Conservation (phyloP, 1,140 invertebrate genomes). For the Ceratosolen solmsi region DNA sequence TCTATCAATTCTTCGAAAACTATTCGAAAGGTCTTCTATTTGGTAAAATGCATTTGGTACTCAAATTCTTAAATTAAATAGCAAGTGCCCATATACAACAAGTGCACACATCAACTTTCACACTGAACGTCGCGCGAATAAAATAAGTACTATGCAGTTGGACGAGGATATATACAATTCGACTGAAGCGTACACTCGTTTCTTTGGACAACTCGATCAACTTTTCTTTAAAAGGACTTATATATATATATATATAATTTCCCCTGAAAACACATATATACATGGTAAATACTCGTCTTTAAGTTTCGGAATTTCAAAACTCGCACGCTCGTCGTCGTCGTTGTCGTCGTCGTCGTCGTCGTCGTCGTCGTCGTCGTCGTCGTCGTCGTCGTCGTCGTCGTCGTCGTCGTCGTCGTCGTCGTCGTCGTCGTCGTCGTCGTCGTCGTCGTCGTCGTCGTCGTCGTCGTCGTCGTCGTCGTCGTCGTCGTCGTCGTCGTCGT, state of each 20-base stretch:
- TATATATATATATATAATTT: too few species aligned
- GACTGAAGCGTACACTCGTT: constrained; percentile 3
- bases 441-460: too few species aligned
- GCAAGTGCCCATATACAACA: neutral
- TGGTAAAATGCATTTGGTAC: neutral
- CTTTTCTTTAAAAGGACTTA: neutral
- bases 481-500: too few species aligned
- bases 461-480: too few species aligned
- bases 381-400: too few species aligned
- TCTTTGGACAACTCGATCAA: constrained; percentile 1
- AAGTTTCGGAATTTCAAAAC: constrained; percentile 57
- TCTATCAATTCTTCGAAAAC: neutral
- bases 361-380: too few species aligned
- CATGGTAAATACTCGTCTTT: constrained; percentile 47
- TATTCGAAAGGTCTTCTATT: neutral
- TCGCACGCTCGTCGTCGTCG: constrained; percentile 18
- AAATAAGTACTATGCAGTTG: neutral
- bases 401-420: too few species aligned
- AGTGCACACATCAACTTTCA: neutral
- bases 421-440: too few species aligned
- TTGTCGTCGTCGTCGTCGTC: too few species aligned
- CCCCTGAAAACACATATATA: constrained; percentile 17
- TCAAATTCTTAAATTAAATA: neutral
- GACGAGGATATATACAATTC: neutral
- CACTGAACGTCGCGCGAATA: neutral